phyloP scores from a whole-genome alignment of 2,888 invertebrate species.

The Dryobota labecula region DNA sequence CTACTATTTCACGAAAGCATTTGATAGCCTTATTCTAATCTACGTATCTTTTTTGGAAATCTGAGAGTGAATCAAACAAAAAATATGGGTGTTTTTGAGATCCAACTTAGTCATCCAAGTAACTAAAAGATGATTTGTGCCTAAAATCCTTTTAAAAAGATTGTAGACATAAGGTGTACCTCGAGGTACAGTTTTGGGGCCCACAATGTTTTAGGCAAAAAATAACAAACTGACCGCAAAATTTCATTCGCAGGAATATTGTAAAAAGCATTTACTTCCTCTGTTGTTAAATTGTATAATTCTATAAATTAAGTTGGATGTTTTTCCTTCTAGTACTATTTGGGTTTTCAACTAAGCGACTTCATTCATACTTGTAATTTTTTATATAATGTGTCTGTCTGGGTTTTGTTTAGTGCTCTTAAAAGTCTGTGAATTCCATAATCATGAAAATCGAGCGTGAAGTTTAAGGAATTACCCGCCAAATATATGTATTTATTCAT shows the following conservation, averaged over 20 bases:
- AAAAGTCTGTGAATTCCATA: slow-evolving; percentile 17
- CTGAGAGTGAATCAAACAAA: slow-evolving; percentile 22
- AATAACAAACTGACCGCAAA: not conserved
- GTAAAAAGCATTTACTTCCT: slow-evolving; percentile 3
- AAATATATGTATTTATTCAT: slow-evolving; percentile 63
- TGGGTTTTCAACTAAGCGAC: not conserved
- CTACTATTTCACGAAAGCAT: slow-evolving; percentile 46
- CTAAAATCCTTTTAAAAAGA: not conserved
- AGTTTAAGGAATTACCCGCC: slow-evolving; percentile 52
- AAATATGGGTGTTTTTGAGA: slow-evolving; percentile 19
- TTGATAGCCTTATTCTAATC: slow-evolving; percentile 44
- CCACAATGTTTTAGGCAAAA: not conserved
- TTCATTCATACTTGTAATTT: slow-evolving; percentile 13
- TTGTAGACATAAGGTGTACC: not conserved
- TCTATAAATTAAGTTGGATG: not conserved
- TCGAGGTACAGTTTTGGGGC: slow-evolving; percentile 16
- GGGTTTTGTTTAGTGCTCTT: slow-evolving; percentile 1
- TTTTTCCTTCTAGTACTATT: slow-evolving; percentile 12
- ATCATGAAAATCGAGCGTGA: slow-evolving; percentile 38
- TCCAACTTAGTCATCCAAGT: not conserved
- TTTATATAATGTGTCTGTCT: not conserved
- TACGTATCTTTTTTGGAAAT: slow-evolving; percentile 34
- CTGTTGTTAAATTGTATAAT: not conserved
- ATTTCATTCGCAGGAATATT: slow-evolving; percentile 16
- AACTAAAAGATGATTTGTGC: not conserved